These are phyloP conservation scores for Eleginops maclovinus DNA, from an alignment of 2,113 vertebrate genomes.

Conservation along the genomic window DNA sequence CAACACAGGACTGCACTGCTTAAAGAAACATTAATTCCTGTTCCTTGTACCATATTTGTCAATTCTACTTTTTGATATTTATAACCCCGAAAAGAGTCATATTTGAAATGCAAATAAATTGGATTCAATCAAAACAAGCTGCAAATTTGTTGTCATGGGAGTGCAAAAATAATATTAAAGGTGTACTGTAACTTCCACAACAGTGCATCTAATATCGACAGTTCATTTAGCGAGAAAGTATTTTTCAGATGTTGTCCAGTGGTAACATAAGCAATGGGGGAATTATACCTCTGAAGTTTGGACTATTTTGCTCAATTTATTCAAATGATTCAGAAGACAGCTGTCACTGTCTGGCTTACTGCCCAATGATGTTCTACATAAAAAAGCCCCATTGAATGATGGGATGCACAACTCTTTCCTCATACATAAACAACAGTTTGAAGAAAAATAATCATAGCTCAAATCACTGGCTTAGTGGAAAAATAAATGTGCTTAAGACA, in stretches of 20 bases:
- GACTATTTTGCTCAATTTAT: constrained; percentile 62
- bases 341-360: constrained; percentile 73
- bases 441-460: constrained; percentile 32
- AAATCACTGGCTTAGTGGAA: constrained; percentile 48
- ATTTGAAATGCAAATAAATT: constrained; percentile 37
- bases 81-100: constrained; percentile 20
- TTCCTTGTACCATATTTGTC: neutral
- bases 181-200: constrained; percentile 21
- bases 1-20: too few relatives aligned
- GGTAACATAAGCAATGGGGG: constrained; percentile 16
- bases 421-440: constrained; percentile 61
- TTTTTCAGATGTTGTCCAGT: constrained; percentile 40
- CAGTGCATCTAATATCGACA: constrained; percentile 32
- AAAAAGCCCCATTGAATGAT: constrained; percentile 64
- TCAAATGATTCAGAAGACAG: constrained; percentile 71
- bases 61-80: constrained; percentile 10
- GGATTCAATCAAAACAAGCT: constrained; percentile 29
- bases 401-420: constrained; percentile 49
- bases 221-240: constrained; percentile 22
- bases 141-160: constrained; percentile 11
- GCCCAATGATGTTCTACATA: constrained; percentile 67
- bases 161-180: constrained; percentile 8
- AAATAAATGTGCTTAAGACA: constrained; percentile 18
- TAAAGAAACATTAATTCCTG: too few relatives aligned
- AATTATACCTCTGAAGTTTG: constrained; percentile 54